Base-by-base conservation (phyloP, 2,797 vertebrate species). In the Trachops cirrhosus region DNA sequence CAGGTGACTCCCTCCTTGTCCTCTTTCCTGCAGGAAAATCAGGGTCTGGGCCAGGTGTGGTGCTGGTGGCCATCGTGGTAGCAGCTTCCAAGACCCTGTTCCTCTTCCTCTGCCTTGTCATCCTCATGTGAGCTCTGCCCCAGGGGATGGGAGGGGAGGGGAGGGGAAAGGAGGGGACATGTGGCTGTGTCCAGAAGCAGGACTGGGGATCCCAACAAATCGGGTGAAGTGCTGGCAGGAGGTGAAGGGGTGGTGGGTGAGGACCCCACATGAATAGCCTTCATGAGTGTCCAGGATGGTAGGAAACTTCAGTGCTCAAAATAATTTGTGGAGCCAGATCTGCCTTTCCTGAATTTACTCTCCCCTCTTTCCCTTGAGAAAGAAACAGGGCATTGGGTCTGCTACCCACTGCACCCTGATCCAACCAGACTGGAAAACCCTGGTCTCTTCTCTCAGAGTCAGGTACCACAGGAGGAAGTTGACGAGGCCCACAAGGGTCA, bases 101-200 rank as follows among this genome's bases (percentile, higher is more conserved):
- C 19, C 54, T 95, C 3, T n/a, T 82, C 4, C 41, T 95, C 59
- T 86, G 52, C n/a, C 37, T 95, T n/a, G 0, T 86, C 15, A 3
- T 91, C 88, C 79, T 97, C 68, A 57, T 78, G 93, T 96, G 34
- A 96, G 80, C 39, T 8, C 18, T 0, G 22, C 52, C 24, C 32
- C n/a, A 32, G 41, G 12, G 46, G 15, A 15, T 26, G 4, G 26
- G 12, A 14, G 52, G 26, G 41, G 7, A 41, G 7, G 26, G 2
- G 2, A 16, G 6, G 4, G 29, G 6, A 15, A 5, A 6, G 52
- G 6, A 22, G 52, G 21, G 7, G 37, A 1, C 41, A 9, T 2
- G 39, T 12, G 32, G 22, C n/a, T 21, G 16, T 37, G 10, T 14
- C 71, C n/a, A 50, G n/a, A 39, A 41, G 1, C 2, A 21, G 57